phyloP scores from a whole-genome alignment of 2,888 invertebrate genomes.

The Plebejus argus region DNA sequence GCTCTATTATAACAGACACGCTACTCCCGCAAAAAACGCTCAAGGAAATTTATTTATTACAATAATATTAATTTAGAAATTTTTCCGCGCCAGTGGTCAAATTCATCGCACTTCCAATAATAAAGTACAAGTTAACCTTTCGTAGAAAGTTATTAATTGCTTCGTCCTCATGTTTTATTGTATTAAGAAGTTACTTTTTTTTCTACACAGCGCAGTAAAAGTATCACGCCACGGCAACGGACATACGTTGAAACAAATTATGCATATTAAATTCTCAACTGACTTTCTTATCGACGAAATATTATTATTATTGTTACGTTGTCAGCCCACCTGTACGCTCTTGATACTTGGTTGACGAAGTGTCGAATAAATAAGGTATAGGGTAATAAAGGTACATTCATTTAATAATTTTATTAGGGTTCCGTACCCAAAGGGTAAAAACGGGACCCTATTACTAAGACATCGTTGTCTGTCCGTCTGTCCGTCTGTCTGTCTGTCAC shows the following conservation, averaged over 20 bases:
- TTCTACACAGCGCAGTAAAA: constrained; percentile 26
- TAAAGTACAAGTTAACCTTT: constrained; percentile 40
- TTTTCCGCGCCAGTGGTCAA: constrained; percentile 29
- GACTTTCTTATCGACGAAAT: constrained; percentile 76
- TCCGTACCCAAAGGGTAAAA: too few species aligned
- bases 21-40: constrained; percentile 1
- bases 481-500: too few species aligned
- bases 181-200: constrained; percentile 33
- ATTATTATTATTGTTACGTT: constrained; percentile 49
- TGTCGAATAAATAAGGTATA: not conserved
- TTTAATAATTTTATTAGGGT: too few species aligned
- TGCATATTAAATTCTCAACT: constrained; percentile 74
- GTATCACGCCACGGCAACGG: constrained; percentile 39
- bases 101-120: constrained; percentile 29
- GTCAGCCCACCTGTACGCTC: constrained; percentile 37
- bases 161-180: constrained; percentile 36
- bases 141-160: constrained; percentile 40
- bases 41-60: constrained; percentile 24
- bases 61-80: constrained; percentile 33
- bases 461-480: too few species aligned
- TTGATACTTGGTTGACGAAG: constrained; percentile 55
- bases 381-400: too few species aligned
- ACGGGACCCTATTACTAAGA: too few species aligned
- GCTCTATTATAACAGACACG: constrained; percentile 1
- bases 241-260: constrained; percentile 71